Evolutionary conservation across 1,140 invertebrate species (phyloP), one percentile per base, ranked within the genome.

Genomic region (Diploscapter pachys): DNA sequence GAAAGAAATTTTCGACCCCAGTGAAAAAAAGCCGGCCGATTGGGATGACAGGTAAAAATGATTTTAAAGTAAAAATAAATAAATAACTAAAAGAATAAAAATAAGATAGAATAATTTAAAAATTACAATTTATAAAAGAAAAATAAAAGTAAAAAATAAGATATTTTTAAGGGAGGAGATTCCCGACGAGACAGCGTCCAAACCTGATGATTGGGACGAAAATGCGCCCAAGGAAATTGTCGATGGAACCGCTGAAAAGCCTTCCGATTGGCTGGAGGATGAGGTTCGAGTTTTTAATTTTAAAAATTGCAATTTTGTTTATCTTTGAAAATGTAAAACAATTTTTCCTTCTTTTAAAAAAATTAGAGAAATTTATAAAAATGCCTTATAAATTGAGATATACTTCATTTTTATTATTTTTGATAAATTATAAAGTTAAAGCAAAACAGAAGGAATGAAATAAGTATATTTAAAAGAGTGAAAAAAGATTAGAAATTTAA

Each of bases 1-100:
- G 3, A 89, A 92, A 70, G 93, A 97, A 88, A 95, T 99, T 84
- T 93, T 96, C 84, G 96, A 99, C 89, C 93, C 93, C 0, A 88
- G 90, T 73, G 96, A 99, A 84, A 90, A 88, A 74, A 91, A 95
- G 85, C 96, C 96, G 3, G 90, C 90, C 2, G 92, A 96, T 84
- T 86, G 83, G 83, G 83, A 84, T 71, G 83, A 84, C 63, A 72
- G 71, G 61, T 13, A 31, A 31, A 50, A 31, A 31, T 31, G 31
- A 31, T 31, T 31, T 31, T 31, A 31, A 31, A 59, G 57, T 59
- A 9, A 59, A 59, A 59, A 59, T 13, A 9, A 59, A 59, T 13
- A 31, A 31, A 59, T 59, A 59, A 59, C 31, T 59, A 9, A 13
- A 31, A 31, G 31, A 31, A 31, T 31, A 31, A 31, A 31, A 31